Conservation (phyloP, 2,113 vertebrate genomes). For the Anser cygnoides region DNA sequence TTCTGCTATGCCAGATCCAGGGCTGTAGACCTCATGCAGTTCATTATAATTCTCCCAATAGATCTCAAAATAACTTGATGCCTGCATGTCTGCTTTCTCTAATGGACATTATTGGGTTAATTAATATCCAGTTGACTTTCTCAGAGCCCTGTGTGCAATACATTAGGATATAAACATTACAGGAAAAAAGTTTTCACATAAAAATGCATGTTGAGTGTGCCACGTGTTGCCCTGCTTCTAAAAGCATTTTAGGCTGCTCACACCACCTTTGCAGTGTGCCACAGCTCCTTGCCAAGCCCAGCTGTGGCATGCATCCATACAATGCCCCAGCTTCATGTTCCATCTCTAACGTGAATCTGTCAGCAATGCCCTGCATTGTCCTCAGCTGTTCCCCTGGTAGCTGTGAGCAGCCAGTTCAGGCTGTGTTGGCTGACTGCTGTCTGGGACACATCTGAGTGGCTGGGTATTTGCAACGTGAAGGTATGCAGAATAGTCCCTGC, state of each 20-base stretch:
- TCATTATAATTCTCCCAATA: neutral
- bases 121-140: neutral
- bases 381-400: neutral
- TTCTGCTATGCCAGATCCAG: neutral
- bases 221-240: neutral
- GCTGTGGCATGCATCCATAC: neutral
- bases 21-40: neutral
- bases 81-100: neutral
- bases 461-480: neutral
- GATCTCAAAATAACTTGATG: neutral
- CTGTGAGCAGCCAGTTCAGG: neutral
- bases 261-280: accelerated
- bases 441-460: neutral
- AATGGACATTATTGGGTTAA: neutral
- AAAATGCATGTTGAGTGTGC: neutral
- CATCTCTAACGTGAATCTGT: accelerated
- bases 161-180: neutral
- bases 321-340: neutral
- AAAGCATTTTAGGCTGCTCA: neutral
- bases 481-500: neutral
- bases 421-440: neutral
- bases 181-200: neutral
- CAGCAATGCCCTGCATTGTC: accelerated
- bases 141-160: too few species aligned
- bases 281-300: neutral